Conservation (phyloP, 2,888 invertebrate genomes). For the Lissonota sp. region DNA sequence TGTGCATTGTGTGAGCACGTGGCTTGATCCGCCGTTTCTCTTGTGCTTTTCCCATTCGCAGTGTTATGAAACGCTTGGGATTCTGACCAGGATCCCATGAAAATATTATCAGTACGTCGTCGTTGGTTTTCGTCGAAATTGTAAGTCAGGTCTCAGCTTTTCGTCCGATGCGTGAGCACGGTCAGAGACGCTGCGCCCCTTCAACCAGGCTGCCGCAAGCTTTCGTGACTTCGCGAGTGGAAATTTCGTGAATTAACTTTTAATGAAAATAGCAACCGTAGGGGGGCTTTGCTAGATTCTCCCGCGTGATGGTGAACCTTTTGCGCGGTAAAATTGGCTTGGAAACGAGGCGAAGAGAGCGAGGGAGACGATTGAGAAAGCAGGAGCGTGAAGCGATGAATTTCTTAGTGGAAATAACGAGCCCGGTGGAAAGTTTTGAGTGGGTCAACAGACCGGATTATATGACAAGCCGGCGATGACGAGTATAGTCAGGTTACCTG, state of each 20-base stretch:
- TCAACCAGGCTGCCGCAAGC: not conserved
- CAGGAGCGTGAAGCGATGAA: not conserved
- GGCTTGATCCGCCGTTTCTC: slow-evolving; percentile 52
- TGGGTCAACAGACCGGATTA: slow-evolving; percentile 4
- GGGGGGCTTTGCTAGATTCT: slow-evolving; percentile 21
- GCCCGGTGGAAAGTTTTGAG: not conserved
- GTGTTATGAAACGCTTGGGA: slow-evolving; percentile 60
- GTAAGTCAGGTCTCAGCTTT: not conserved
- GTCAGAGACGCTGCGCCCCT: slow-evolving; percentile 2
- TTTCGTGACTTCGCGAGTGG: slow-evolving; percentile 5
- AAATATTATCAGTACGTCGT: slow-evolving; percentile 63
- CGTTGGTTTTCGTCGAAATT: slow-evolving; percentile 15
- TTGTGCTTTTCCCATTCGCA: slow-evolving; percentile 23
- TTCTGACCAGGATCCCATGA: slow-evolving; percentile 53
- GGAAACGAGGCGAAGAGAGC: not conserved
- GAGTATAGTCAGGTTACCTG: not conserved
- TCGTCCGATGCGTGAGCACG: slow-evolving; percentile 34
- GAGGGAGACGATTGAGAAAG: no score
- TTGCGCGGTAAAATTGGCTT: not conserved
- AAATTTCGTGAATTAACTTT: slow-evolving; percentile 45
- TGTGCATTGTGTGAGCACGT: slow-evolving; percentile 61
- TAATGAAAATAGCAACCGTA: slow-evolving; percentile 53
- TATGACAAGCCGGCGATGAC: not conserved
- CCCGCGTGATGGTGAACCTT: slow-evolving; percentile 2
- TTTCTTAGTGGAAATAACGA: slow-evolving; percentile 5